phyloP scores from a whole-genome alignment of 2,888 invertebrate genomes.

The Caenorhabditis virilis region DNA sequence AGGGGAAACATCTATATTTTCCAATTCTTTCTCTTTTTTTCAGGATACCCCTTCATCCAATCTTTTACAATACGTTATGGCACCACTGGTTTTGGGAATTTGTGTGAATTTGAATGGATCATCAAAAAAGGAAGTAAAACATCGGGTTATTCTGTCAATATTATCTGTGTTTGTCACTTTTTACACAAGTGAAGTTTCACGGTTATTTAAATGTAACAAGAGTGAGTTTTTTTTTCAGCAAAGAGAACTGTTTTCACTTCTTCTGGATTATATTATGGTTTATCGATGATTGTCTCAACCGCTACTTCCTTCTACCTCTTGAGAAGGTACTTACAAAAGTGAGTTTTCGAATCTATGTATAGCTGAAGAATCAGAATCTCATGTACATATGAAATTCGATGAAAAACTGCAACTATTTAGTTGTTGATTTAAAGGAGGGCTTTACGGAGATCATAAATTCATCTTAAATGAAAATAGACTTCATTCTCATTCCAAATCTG shows the following conservation, averaged over 20 bases:
- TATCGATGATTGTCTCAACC: slow-evolving; percentile 5
- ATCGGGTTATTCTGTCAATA: neutral
- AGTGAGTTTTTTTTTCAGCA: slow-evolving; percentile 18
- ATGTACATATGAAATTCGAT: too few species aligned
- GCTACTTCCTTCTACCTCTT: slow-evolving; percentile 4
- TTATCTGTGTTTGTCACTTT: neutral
- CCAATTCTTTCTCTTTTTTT: neutral
- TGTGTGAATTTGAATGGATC: neutral
- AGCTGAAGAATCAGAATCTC: neutral
- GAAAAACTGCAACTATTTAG: too few species aligned
- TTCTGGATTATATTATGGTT: slow-evolving; percentile 13
- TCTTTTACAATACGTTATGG: slow-evolving; percentile 7
- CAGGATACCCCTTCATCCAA: slow-evolving; percentile 17
- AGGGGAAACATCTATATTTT: neutral
- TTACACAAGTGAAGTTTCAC: too few species aligned
- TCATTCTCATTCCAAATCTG: too few species aligned
- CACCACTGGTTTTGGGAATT: slow-evolving; percentile 5
- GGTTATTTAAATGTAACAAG: too few species aligned
- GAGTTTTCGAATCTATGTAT: neutral
- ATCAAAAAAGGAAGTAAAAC: neutral
- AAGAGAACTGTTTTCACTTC: slow-evolving; percentile 9
- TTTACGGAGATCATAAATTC: neutral
- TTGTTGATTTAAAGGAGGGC: too few species aligned
- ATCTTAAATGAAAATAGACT: too few species aligned
- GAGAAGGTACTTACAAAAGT: slow-evolving; percentile 18